These are phyloP conservation scores for Brachypterus glaber DNA, from an alignment of 2,888 invertebrate species.

Conservation along the genomic window DNA sequence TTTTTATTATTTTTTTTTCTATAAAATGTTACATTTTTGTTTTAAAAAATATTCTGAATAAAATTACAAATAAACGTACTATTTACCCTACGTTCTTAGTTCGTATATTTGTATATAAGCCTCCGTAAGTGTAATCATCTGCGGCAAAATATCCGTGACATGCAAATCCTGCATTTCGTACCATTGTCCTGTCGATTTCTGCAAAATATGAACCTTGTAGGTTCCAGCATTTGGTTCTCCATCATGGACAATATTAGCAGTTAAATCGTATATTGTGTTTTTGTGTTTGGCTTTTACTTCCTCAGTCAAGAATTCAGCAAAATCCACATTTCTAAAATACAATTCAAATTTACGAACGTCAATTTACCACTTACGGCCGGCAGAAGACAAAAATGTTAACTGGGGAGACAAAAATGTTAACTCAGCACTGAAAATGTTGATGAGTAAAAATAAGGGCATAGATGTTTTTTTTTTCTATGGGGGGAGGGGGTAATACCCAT, in stretches of 20 bases:
- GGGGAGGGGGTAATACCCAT: too few relatives aligned
- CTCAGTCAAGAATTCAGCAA: constrained; percentile 86
- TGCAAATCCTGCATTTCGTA: constrained; percentile 90
- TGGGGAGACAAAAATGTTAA: too few relatives aligned
- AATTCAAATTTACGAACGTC: too few relatives aligned
- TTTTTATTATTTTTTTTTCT: too few relatives aligned
- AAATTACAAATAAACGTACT: neutral
- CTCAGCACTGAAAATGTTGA: too few relatives aligned
- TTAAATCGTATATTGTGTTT: constrained; percentile 86
- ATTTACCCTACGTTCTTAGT: constrained; percentile 26
- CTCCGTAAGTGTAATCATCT: constrained; percentile 99
- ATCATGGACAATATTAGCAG: constrained; percentile 99
- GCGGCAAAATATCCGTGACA: constrained; percentile 94
- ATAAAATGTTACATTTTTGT: neutral
- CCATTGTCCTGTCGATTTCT: constrained; percentile 78
- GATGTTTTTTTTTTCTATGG: too few relatives aligned
- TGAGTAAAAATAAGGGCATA: constrained; percentile 5
- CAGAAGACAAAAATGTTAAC: too few relatives aligned
- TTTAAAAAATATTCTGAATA: neutral
- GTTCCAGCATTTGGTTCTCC: constrained; percentile 93
- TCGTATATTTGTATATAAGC: constrained; percentile 92
- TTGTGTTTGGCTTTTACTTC: constrained; percentile 70
- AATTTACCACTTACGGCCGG: too few relatives aligned
- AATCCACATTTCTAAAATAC: constrained; percentile 83
- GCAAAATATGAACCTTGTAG: constrained; percentile 87